These are phyloP conservation scores for Trinectes maculatus DNA, from an alignment of 2,113 vertebrate genomes.

Conservation along the genomic window DNA sequence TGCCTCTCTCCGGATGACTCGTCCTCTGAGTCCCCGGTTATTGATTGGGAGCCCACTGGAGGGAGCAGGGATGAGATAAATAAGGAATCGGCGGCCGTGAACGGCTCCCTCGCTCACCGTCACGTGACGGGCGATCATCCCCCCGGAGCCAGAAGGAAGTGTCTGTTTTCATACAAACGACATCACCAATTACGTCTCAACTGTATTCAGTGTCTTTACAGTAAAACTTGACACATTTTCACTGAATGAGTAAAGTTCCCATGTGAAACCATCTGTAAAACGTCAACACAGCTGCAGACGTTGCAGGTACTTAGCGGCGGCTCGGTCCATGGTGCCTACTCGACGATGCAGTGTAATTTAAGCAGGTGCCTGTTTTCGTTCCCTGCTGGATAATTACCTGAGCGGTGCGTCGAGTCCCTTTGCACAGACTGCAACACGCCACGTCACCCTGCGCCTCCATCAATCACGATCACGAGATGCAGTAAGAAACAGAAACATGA, in stretches of 20 bases:
- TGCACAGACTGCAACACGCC: slow-evolving; percentile 24
- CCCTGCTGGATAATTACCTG: slow-evolving; percentile 22
- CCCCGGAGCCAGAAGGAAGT: slow-evolving; percentile 46
- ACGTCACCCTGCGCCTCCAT: slow-evolving; percentile 16
- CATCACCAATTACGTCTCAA: slow-evolving; percentile 5
- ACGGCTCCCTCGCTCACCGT: slow-evolving; percentile 61
- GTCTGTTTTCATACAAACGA: slow-evolving; percentile 36
- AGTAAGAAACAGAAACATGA: slow-evolving; percentile 31
- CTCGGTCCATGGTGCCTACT: slow-evolving; percentile 3
- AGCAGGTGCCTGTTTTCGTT: slow-evolving; percentile 29
- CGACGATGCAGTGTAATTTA: slow-evolving; percentile 19
- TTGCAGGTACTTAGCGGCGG: slow-evolving; percentile 20
- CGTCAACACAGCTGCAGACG: slow-evolving; percentile 15
- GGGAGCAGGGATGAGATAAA: slow-evolving; percentile 74
- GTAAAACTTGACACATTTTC: not conserved
- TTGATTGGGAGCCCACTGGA: slow-evolving; percentile 73
- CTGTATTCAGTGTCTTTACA: not conserved
- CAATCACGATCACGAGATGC: slow-evolving; percentile 40
- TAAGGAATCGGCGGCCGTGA: slow-evolving; percentile 75
- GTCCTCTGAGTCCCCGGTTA: slow-evolving; percentile 72
- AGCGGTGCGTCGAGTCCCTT: slow-evolving; percentile 16
- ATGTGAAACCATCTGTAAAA: slow-evolving; percentile 14
- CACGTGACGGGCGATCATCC: slow-evolving; percentile 67
- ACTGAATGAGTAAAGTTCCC: not conserved
- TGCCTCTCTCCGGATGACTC: slow-evolving; percentile 63